Conservation (phyloP, 2,888 invertebrate species). For the Drosophila rellima region DNA sequence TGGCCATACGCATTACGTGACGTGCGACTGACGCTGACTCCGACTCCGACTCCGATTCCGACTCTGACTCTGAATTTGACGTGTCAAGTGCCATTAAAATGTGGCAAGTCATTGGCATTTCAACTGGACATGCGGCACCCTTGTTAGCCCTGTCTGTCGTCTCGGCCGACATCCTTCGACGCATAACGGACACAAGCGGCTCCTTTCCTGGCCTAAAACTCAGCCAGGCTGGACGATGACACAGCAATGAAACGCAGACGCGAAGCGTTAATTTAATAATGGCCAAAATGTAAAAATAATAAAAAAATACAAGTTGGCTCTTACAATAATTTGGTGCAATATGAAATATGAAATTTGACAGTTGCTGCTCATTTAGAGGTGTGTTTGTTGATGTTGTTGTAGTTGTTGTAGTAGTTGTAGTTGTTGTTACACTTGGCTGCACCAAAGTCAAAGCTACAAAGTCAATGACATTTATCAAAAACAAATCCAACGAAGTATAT, state of each 20-base stretch:
- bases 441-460: constrained; percentile 76
- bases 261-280: constrained; percentile 78
- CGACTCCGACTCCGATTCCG: too few relatives aligned
- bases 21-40: constrained; percentile 38
- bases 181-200: constrained; percentile 69
- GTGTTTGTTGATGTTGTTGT: constrained; percentile 43
- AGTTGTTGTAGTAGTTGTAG: constrained; percentile 28
- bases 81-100: constrained; percentile 79
- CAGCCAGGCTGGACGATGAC: constrained; percentile 55
- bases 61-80: constrained; percentile 42
- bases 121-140: constrained; percentile 81
- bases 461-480: constrained; percentile 72
- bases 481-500: constrained; percentile 37
- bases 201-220: constrained; percentile 27
- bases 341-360: constrained; percentile 58
- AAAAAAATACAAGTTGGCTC: constrained; percentile 31
- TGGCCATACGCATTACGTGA: constrained; percentile 71
- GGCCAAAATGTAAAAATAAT: constrained; percentile 52
- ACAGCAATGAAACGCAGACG: constrained; percentile 54
- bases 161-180: constrained; percentile 72
- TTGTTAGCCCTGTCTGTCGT: constrained; percentile 70
- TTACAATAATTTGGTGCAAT: constrained; percentile 69
- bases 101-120: constrained; percentile 80
- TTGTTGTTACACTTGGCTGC: constrained; percentile 70
- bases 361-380: constrained; percentile 40